Evolutionary conservation across 2,888 invertebrate species (phyloP).

Genomic region (Horisme vitalbata): DNA sequence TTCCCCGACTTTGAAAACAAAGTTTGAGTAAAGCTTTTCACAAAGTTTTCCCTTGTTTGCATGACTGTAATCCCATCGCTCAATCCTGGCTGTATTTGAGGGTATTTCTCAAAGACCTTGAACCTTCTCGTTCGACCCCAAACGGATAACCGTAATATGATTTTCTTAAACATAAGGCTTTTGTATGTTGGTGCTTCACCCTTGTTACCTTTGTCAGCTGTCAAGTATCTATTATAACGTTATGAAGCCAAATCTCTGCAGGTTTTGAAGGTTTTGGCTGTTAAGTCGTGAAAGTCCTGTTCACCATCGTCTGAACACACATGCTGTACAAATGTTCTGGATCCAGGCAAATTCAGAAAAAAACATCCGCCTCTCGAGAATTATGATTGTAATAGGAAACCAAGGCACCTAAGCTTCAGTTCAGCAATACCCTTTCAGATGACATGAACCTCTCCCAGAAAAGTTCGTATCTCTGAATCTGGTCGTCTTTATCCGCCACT

Average conservation of each 20-base stretch:
- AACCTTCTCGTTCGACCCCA: constrained; percentile 17
- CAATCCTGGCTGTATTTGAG: constrained; percentile 20
- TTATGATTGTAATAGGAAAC: too few species aligned
- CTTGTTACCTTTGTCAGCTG: constrained; percentile 21
- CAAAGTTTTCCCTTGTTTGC: constrained; percentile 28
- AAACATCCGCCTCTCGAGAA: too few species aligned
- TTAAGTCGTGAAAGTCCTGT: too few species aligned
- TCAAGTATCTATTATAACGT: constrained; percentile 1
- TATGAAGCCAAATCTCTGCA: background rate
- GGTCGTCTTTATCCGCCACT: too few species aligned
- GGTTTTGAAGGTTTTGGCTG: background rate
- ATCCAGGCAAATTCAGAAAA: too few species aligned
- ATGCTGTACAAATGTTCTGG: too few species aligned
- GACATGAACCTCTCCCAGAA: too few species aligned
- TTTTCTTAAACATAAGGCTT: constrained; percentile 22
- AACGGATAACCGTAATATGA: constrained; percentile 16
- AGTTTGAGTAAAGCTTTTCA: constrained; percentile 19
- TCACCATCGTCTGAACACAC: too few species aligned
- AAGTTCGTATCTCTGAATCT: too few species aligned
- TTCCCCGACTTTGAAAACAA: constrained; percentile 11
- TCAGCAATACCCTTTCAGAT: too few species aligned
- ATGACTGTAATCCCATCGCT: constrained; percentile 25
- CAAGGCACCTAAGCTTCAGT: too few species aligned
- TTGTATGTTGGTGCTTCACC: constrained; percentile 12
- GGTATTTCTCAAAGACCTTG: constrained; percentile 21